Conservation (phyloP, 1,140 invertebrate species). For the Triops cancriformis region DNA sequence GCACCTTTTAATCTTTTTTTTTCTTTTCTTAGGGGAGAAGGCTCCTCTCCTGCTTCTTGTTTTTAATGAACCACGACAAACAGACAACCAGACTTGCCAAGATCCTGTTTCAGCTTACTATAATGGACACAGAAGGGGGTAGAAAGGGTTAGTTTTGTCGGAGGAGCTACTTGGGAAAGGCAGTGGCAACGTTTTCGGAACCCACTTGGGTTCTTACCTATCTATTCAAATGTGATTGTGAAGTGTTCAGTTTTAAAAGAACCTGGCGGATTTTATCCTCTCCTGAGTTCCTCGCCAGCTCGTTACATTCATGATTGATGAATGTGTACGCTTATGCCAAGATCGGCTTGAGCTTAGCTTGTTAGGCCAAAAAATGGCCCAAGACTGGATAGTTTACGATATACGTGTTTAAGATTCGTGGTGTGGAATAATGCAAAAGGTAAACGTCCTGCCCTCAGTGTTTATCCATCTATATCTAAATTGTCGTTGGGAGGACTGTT, state of each 20-base stretch:
- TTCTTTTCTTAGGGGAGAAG: neutral
- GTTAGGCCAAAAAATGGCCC: neutral
- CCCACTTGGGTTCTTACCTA: neutral
- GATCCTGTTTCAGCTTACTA: neutral
- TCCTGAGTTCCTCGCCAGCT: neutral
- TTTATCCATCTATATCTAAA: conserved; percentile 3
- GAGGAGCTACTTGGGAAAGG: conserved; percentile 1
- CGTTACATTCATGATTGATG: conserved; percentile 6
- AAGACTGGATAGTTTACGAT: neutral
- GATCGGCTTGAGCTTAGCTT: neutral
- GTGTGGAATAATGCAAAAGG: conserved; percentile 10
- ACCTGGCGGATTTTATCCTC: neutral
- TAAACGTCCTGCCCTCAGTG: neutral
- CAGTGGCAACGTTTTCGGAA: neutral
- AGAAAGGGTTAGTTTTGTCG: conserved; percentile 13
- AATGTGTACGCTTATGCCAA: conserved; percentile 6
- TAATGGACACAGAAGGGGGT: conserved; percentile 9
- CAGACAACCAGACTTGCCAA: neutral
- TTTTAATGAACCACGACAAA: neutral
- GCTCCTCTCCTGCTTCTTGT: neutral
- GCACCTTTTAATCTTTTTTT: conserved; percentile 2
- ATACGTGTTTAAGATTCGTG: conserved; percentile 6
- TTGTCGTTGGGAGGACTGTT: neutral
- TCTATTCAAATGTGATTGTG: conserved; percentile 10
- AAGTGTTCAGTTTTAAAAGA: neutral